phyloP scores from a whole-genome alignment of 2,113 vertebrate species.

The Cnemophilus loriae region DNA sequence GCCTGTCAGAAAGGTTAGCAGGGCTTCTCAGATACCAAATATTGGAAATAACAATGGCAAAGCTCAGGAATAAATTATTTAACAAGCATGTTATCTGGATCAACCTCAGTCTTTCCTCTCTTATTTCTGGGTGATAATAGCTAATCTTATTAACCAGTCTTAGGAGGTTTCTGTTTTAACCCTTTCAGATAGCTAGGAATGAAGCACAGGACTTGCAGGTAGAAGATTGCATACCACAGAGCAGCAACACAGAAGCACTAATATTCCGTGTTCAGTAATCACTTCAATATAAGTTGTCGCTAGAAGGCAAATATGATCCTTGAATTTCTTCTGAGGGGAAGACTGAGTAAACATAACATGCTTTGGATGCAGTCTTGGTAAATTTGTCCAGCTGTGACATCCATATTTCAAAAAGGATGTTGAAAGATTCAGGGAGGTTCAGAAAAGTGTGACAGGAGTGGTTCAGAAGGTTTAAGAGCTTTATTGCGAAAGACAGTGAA shows the following conservation, averaged over 20 bases:
- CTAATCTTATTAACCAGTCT: background rate
- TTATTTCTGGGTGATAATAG: background rate
- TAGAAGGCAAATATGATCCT: background rate
- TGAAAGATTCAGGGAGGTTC: constrained; percentile 20
- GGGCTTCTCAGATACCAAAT: background rate
- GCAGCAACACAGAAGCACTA: background rate
- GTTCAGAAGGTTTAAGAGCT: background rate
- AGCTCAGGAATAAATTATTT: background rate
- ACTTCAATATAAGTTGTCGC: background rate
- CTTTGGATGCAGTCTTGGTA: background rate
- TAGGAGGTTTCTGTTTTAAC: background rate
- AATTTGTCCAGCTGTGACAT: constrained; percentile 9
- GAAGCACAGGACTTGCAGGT: background rate
- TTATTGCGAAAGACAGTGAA: constrained; percentile 1
- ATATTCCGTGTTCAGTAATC: background rate
- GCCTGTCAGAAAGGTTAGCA: background rate
- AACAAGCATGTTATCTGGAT: background rate
- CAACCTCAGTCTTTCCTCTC: background rate
- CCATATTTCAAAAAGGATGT: constrained; percentile 31
- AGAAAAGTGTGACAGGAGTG: background rate
- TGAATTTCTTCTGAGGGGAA: background rate
- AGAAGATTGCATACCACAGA: background rate
- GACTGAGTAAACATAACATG: background rate
- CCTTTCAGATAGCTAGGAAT: background rate
- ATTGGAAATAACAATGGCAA: background rate